Base-by-base conservation (phyloP, 2,888 invertebrate species). In the Drosophila koepferae region DNA sequence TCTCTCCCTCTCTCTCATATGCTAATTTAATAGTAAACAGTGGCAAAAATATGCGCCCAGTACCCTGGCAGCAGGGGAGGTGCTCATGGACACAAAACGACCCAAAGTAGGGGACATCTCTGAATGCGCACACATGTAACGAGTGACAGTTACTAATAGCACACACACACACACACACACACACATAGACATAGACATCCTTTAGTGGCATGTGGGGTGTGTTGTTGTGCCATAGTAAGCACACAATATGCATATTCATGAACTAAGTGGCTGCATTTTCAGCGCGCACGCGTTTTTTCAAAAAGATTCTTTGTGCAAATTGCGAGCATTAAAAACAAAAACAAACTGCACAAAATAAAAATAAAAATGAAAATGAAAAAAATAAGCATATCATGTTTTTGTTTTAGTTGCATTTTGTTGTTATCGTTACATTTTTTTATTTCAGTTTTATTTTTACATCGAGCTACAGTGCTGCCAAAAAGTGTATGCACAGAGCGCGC, bases 61-160 rank as follows among this genome's bases (percentile, higher is more conserved):
- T 54, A 68, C 77, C 81, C 63, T 67, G 68, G 49, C 54, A 34
- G 44, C 40, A 40, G 16, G 34, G 46, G 63, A 56, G 49, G 48
- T 31, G 20, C 60, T 6, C n/a, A 48, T 4, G 51, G 38, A 46
- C 34, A 36, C 23, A 40, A 48, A 20, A 18, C 48, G 40, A 23
- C 44, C 18, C 34, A 68, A 68, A 59, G 63, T 31, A 43, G 44
- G 41, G 61, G 51, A 75, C 67, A 76, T 31, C 43, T 66, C 44
- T 66, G 60, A 63, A 74, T 80, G 68, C 69, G 70, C 77, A 64
- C 65, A 44, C 70, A 70, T 77, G 80, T 65, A 71, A 63, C 72
- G 60, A 79, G 80, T 85, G 86, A 85, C 86, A 82, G 74, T 69
- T 80, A 85, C 86, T 82, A 82, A 82, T 82, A 86, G 74, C 80